Conservation (phyloP, 2,797 vertebrate genomes). For the Halcyon leucocephala region DNA sequence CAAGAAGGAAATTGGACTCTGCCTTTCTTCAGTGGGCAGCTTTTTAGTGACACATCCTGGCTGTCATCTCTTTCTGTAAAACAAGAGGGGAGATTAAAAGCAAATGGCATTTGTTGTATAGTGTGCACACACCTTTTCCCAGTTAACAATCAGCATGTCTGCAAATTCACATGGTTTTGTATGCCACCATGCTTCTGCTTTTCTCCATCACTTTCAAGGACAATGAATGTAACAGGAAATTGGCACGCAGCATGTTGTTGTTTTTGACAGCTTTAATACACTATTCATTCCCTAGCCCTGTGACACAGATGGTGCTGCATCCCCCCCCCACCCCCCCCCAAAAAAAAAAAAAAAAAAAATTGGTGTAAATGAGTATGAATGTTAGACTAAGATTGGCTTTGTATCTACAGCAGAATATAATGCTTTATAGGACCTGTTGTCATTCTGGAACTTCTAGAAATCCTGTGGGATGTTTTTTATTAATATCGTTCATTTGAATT, state of each 20-base stretch:
- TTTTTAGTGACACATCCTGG: conserved; percentile 80
- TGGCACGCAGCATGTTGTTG: neutral
- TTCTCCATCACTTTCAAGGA: neutral
- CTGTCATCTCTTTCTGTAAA: conserved; percentile 85
- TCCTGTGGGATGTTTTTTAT: conserved; percentile 5
- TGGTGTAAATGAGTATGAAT: neutral
- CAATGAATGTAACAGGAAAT: neutral
- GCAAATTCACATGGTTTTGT: neutral
- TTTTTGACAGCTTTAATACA: neutral
- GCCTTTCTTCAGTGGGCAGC: conserved; percentile 1
- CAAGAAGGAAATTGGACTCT: conserved; percentile 15
- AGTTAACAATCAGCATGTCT: neutral
- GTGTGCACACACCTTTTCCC: neutral
- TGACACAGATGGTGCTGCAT: neutral
- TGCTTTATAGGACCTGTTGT: neutral
- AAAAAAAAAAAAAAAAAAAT: neutral
- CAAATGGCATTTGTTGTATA: neutral
- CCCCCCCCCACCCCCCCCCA: neutral
- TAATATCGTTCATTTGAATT: conserved; percentile 11
- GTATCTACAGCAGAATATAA: neutral
- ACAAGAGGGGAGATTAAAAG: conserved; percentile 24
- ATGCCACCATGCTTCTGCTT: neutral
- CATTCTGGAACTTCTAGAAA: neutral
- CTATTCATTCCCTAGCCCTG: neutral
- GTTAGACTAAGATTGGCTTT: neutral